Percentiles rank a stretch among this genome's conserved stretches.
Conservation (phyloP, 2,797 vertebrate species). For the Sarcophilus harrisii region DNA sequence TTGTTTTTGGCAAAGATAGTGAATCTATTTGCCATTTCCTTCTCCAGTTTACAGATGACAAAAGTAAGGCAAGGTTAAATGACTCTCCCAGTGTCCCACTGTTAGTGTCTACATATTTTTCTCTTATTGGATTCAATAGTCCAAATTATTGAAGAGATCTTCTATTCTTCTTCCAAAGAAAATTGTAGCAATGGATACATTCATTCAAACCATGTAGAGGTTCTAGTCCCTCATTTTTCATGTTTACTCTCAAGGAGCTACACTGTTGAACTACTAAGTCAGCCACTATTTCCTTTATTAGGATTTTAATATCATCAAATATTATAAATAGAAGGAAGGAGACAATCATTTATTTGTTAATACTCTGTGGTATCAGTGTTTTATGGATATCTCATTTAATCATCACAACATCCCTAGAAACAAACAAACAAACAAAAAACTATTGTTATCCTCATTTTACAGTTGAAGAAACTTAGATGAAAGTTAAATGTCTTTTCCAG, state of each 20-base stretch:
- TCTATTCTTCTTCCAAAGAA: background rate
- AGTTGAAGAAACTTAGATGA: background rate
- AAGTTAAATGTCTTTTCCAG: background rate
- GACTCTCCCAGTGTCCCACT: background rate
- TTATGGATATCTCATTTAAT: background rate
- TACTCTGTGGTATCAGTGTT: background rate
- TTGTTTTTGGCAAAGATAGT: background rate
- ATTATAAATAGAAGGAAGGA: background rate
- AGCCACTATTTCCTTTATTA: background rate
- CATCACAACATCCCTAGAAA: background rate
- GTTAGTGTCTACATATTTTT: background rate
- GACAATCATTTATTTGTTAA: background rate
- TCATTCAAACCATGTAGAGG: background rate
- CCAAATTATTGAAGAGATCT: background rate
- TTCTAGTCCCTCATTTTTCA: background rate
- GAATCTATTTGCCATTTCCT: background rate
- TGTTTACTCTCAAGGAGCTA: background rate
- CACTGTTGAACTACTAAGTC: background rate
- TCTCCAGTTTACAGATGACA: background rate
- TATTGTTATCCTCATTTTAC: background rate
- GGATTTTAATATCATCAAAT: background rate
- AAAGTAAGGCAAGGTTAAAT: background rate
- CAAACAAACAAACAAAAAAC: no score
- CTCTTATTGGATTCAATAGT: background rate
- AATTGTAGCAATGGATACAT: background rate